Conservation (phyloP, 2,797 vertebrate species). For the Brotula barbata region DNA sequence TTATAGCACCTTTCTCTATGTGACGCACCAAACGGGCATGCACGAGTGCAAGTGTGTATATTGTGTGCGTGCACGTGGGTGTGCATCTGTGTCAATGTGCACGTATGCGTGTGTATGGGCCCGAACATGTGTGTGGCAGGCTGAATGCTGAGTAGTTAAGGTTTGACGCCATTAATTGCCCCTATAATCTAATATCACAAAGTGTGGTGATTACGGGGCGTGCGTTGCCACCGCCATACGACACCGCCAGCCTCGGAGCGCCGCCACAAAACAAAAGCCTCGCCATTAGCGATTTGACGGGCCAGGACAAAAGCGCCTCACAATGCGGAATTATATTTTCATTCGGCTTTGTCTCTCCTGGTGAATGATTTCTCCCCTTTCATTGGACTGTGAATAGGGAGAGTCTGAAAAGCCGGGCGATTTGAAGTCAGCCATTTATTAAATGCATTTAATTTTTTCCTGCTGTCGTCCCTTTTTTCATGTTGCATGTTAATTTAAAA, state of each 20-base stretch:
- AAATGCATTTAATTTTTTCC: slow-evolving; percentile 80
- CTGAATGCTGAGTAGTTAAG: slow-evolving; percentile 88
- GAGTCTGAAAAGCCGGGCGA: slow-evolving; percentile 79
- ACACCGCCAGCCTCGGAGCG: slow-evolving; percentile 84
- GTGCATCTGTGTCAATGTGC: neutral
- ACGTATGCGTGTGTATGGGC: slow-evolving; percentile 24
- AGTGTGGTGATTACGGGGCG: slow-evolving; percentile 83
- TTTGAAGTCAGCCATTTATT: slow-evolving; percentile 86
- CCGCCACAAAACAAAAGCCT: slow-evolving; percentile 82
- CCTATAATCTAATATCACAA: slow-evolving; percentile 99
- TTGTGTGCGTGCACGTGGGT: slow-evolving; percentile 10
- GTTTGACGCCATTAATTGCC: slow-evolving; percentile 97
- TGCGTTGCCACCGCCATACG: slow-evolving; percentile 79
- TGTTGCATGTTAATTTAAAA: slow-evolving; percentile 78
- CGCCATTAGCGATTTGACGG: slow-evolving; percentile 90
- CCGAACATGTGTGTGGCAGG: slow-evolving; percentile 62
- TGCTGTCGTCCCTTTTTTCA: slow-evolving; percentile 64
- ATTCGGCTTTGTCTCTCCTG: slow-evolving; percentile 90
- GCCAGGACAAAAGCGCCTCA: slow-evolving; percentile 88
- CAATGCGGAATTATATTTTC: slow-evolving; percentile 94
- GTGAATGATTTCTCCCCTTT: slow-evolving; percentile 84
- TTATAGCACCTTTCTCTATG: slow-evolving; percentile 92
- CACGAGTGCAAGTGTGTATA: slow-evolving; percentile 44
- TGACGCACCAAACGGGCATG: slow-evolving; percentile 55
- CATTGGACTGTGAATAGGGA: slow-evolving; percentile 82